A percentile compares a stretch with the other conserved stretches of the same genome.
Evolutionary conservation across 2,113 vertebrate species (phyloP).

Genomic region (Crotalus tigris): DNA sequence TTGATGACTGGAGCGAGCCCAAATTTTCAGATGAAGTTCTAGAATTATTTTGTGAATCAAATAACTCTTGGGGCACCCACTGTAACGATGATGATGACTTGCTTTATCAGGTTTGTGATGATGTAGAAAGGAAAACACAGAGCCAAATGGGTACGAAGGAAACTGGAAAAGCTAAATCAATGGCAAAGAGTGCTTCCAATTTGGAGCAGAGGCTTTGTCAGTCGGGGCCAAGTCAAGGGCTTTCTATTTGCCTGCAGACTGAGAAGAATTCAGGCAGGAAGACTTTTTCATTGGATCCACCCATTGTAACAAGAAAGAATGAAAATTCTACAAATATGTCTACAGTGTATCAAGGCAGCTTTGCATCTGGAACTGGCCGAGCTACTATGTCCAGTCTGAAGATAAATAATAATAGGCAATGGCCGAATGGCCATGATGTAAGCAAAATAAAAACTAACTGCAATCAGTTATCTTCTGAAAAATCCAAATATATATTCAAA

Average conservation of each 20-base stretch:
- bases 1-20: slow-evolving; percentile 69
- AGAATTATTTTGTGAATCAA: slow-evolving; percentile 66
- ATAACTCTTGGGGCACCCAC: slow-evolving; percentile 76
- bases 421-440: background rate
- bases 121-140: slow-evolving; percentile 80
- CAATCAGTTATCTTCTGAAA: background rate
- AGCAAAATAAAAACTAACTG: background rate
- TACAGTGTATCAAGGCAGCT: slow-evolving; percentile 41
- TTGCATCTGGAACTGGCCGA: slow-evolving; percentile 38
- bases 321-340: slow-evolving; percentile 24
- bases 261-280: slow-evolving; percentile 6
- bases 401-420: background rate
- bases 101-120: slow-evolving; percentile 87
- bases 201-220: background rate
- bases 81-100: slow-evolving; percentile 79
- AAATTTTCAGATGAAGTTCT: slow-evolving; percentile 69
- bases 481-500: background rate
- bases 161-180: slow-evolving; percentile 41
- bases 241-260: background rate
- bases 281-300: background rate
- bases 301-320: slow-evolving; percentile 8
- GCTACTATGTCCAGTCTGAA: background rate
- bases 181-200: slow-evolving; percentile 33
- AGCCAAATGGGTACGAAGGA: slow-evolving; percentile 55
- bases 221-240: slow-evolving; percentile 39